These are phyloP conservation scores for Nibea albiflora DNA, from an alignment of 2,113 vertebrate species.

Conservation along the genomic window DNA sequence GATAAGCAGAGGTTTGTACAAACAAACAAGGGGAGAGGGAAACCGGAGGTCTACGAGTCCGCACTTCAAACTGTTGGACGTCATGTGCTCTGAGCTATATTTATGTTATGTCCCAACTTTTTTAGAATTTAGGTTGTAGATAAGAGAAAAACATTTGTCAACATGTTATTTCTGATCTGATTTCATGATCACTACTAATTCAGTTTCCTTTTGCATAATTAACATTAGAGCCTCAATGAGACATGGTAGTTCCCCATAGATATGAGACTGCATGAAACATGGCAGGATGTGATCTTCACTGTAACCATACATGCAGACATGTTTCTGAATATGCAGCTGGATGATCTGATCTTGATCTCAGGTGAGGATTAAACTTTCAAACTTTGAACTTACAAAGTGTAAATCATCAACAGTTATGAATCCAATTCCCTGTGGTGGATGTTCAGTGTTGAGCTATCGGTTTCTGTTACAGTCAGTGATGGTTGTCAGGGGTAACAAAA, in stretches of 20 bases:
- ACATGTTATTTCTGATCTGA: neutral
- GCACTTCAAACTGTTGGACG: no score
- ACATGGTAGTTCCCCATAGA: neutral
- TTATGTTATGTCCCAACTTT: no score
- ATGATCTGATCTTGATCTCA: neutral
- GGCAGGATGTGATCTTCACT: neutral
- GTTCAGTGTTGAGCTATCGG: constrained; percentile 8
- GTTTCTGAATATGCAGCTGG: constrained; percentile 2
- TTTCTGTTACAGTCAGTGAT: constrained; percentile 6
- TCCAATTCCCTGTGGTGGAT: neutral
- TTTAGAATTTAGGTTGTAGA: no score
- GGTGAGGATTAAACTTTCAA: neutral
- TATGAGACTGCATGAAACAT: neutral
- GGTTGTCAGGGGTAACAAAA: constrained; percentile 21
- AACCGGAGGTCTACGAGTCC: no score
- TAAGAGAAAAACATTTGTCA: no score
- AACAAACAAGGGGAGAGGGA: no score
- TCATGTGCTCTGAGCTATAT: no score
- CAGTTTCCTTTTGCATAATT: neutral
- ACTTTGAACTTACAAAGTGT: neutral
- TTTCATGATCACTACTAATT: no score
- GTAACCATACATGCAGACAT: neutral
- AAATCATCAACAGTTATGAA: constrained; percentile 6
- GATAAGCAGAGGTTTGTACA: no score
- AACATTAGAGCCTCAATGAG: no score